Percentiles rank a stretch among this genome's conserved stretches.
Conservation (phyloP, 2,888 invertebrate genomes). For the Rhyacophila evoluta region DNA sequence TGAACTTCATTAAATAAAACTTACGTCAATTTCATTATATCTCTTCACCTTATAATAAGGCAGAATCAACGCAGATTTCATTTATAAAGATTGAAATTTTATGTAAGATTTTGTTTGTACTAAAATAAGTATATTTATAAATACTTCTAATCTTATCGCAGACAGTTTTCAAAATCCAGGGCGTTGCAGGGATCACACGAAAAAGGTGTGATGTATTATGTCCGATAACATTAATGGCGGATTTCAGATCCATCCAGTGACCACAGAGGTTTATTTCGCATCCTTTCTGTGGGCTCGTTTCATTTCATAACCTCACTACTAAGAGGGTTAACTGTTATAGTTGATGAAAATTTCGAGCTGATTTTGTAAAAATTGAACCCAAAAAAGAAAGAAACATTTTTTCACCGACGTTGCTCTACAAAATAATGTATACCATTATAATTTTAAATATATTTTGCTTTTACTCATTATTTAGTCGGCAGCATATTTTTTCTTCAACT, state of each 20-base stretch:
- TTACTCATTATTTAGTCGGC: too few species aligned
- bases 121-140: too few species aligned
- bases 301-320: neutral
- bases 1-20: too few species aligned
- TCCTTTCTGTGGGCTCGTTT: neutral
- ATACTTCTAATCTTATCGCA: neutral
- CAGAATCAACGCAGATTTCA: too few species aligned
- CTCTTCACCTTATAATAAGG: too few species aligned
- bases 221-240: neutral
- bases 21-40: too few species aligned
- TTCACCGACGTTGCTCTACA: neutral
- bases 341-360: neutral
- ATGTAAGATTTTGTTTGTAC: too few species aligned
- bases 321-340: neutral
- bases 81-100: too few species aligned
- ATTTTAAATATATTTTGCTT: too few species aligned
- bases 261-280: neutral
- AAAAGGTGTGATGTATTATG: slow-evolving; percentile 14
- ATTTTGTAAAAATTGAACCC: neutral
- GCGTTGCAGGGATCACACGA: neutral
- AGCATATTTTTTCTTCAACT: too few species aligned
- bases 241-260: neutral
- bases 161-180: neutral
- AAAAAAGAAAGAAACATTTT: neutral
- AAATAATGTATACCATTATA: too few species aligned